These are phyloP conservation scores for Odocoileus virginianus DNA, from an alignment of 2,113 vertebrate species.

Conservation along the genomic window DNA sequence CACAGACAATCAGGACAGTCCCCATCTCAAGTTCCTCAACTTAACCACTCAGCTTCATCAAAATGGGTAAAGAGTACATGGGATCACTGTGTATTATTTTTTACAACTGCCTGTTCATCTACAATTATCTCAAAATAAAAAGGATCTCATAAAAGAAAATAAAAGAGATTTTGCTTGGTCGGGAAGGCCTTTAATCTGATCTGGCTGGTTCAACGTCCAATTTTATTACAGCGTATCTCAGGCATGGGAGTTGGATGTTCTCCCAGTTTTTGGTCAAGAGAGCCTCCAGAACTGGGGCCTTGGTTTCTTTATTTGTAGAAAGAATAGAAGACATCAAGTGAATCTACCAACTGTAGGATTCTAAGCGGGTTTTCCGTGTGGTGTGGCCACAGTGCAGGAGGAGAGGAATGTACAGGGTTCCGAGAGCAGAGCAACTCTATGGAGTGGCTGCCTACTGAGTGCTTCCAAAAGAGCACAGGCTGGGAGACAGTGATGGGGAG, in stretches of 20 bases:
- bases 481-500: too few relatives aligned
- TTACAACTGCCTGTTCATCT: background rate
- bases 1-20: background rate
- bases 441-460: background rate
- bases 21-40: background rate
- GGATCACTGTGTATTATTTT: background rate
- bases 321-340: background rate
- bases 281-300: background rate
- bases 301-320: background rate
- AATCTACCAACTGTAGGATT: background rate
- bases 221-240: background rate
- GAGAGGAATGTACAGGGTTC: background rate
- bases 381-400: rapidly evolving
- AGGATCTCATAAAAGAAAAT: background rate
- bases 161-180: background rate
- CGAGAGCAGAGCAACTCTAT: rapidly evolving
- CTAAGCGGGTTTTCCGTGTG: background rate
- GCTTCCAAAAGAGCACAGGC: background rate
- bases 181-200: background rate
- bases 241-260: background rate
- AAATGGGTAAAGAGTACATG: background rate
- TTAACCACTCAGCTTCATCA: background rate
- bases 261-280: background rate
- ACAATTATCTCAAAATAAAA: background rate
- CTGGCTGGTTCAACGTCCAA: background rate